These are phyloP conservation scores for Melanotaenia maccullochi DNA, from an alignment of 2,797 vertebrate species.

Conservation along the genomic window DNA sequence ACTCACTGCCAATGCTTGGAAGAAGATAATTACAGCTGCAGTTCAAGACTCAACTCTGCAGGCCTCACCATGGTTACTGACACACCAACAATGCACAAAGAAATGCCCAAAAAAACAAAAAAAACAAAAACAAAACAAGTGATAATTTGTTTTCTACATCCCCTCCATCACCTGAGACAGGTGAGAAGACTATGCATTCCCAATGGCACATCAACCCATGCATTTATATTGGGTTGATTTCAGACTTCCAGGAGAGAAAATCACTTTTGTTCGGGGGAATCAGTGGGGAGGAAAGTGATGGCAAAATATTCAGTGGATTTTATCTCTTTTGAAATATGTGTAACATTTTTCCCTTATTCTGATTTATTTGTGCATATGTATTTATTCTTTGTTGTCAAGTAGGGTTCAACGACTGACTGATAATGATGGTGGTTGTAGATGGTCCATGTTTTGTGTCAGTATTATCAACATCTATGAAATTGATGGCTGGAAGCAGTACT, in stretches of 20 bases:
- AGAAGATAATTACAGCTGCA: slow-evolving; percentile 54
- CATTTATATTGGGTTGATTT: slow-evolving; percentile 52
- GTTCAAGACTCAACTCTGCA: slow-evolving; percentile 30
- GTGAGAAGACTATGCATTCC: slow-evolving; percentile 42
- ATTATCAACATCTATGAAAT: slow-evolving; percentile 24
- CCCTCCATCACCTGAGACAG: slow-evolving; percentile 53
- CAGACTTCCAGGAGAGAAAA: slow-evolving; percentile 28
- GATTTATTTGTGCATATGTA: neutral
- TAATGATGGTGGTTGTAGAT: slow-evolving; percentile 20
- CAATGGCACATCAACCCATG: slow-evolving; percentile 33
- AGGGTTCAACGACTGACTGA: slow-evolving; percentile 7
- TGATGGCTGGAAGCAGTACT: slow-evolving; percentile 9
- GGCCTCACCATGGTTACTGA: slow-evolving; percentile 49
- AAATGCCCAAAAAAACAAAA: slow-evolving; percentile 7
- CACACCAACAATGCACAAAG: slow-evolving; percentile 24
- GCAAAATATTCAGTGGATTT: slow-evolving; percentile 20
- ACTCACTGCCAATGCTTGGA: slow-evolving; percentile 33
- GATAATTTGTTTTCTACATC: slow-evolving; percentile 58
- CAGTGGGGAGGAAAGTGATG: slow-evolving; percentile 19
- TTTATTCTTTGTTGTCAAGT: slow-evolving; percentile 4
- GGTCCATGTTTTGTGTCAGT: slow-evolving; percentile 7
- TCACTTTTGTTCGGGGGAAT: slow-evolving; percentile 31
- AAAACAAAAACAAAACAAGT: neutral
- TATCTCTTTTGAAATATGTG: slow-evolving; percentile 7
- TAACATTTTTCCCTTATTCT: neutral